These are phyloP conservation scores for Pseudopodoces humilis DNA, from an alignment of 2,113 vertebrate genomes.

Conservation along the genomic window DNA sequence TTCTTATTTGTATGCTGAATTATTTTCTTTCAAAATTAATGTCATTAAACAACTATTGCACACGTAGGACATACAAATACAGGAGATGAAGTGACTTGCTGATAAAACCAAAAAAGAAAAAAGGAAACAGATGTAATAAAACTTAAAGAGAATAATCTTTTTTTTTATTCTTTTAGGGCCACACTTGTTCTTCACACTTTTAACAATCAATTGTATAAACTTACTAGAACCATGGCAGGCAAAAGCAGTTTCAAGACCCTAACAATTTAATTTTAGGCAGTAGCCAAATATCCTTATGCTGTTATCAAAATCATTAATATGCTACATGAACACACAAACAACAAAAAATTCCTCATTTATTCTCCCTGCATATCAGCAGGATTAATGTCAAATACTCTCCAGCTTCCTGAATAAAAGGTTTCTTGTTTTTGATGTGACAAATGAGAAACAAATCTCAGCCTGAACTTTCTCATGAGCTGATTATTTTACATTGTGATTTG, in stretches of 20 bases:
- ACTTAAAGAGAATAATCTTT: neutral
- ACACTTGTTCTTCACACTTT: neutral
- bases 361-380: neutral
- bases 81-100: neutral
- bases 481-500: neutral
- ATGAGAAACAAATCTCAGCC: constrained; percentile 41
- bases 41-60: neutral
- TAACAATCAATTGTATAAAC: neutral
- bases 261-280: neutral
- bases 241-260: neutral
- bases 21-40: neutral
- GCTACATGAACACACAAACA: neutral
- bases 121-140: neutral
- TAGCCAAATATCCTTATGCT: neutral
- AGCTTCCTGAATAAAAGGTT: constrained; percentile 24
- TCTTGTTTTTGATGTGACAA: constrained; percentile 48
- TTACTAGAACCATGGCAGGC: neutral
- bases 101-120: neutral
- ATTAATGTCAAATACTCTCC: constrained; percentile 46
- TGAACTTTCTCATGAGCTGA: constrained; percentile 37
- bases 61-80: neutral
- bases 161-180: neutral
- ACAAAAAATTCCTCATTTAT: constrained; percentile 37
- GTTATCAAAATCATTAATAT: constrained; percentile 41
- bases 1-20: neutral